phyloP scores from a whole-genome alignment of 2,797 vertebrate species.

The Myotis findleyi region DNA sequence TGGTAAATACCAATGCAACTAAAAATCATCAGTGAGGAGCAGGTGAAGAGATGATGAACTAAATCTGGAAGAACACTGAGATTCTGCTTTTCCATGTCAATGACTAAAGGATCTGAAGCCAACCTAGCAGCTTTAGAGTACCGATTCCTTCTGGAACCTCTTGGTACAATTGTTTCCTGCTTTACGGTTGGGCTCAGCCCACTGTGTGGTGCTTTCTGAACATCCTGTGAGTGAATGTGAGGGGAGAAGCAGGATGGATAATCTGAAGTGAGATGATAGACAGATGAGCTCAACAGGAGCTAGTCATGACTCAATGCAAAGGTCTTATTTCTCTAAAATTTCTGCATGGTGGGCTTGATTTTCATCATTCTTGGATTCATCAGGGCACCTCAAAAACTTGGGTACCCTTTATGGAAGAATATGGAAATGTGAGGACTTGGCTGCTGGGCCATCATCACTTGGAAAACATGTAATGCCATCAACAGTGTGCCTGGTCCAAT shows the following conservation, averaged over 20 bases:
- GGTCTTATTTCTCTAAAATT: background rate
- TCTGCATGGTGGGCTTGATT: background rate
- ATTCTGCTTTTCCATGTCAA: constrained; percentile 10
- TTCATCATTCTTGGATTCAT: background rate
- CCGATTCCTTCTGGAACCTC: background rate
- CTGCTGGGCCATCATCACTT: background rate
- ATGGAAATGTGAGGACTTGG: background rate
- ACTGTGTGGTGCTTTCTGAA: background rate
- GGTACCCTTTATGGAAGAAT: background rate
- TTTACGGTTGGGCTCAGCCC: background rate
- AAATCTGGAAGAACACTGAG: background rate
- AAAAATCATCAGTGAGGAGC: background rate
- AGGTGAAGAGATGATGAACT: background rate
- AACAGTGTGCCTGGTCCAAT: background rate
- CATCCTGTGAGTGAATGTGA: background rate
- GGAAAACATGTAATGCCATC: background rate
- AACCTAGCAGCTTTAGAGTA: background rate
- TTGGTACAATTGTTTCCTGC: background rate
- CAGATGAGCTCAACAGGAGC: background rate
- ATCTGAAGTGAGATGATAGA: background rate
- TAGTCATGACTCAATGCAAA: background rate
- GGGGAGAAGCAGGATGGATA: background rate
- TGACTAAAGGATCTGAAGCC: background rate
- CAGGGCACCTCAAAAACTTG: background rate
- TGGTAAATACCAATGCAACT: background rate